Evolutionary conservation across 2,797 vertebrate genomes (phyloP).

Genomic region (Siniperca undulata): DNA sequence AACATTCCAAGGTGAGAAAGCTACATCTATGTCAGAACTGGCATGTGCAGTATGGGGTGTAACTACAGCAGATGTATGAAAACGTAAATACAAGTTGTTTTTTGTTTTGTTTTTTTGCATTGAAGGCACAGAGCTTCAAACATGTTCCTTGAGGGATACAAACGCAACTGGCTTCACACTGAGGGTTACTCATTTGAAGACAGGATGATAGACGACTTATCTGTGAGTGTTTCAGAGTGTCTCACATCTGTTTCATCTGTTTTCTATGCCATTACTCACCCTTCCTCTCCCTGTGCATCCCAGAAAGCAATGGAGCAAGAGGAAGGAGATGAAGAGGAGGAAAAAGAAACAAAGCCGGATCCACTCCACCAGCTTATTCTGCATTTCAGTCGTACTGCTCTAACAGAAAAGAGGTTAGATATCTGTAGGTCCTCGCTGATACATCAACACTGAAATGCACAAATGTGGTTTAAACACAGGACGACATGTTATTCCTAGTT

Average conservation of each 20-base stretch:
- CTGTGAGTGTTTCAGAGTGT: conserved; percentile 88
- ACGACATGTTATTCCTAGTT: neutral
- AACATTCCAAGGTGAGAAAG: conserved; percentile 90
- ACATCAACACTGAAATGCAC: neutral
- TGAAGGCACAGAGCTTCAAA: conserved; percentile 94
- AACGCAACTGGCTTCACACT: conserved; percentile 89
- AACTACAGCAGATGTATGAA: neutral
- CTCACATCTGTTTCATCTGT: neutral
- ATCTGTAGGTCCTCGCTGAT: neutral
- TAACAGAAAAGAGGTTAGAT: conserved; percentile 93
- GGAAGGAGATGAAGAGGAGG: conserved; percentile 93
- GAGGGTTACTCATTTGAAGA: conserved; percentile 96
- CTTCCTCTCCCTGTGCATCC: neutral
- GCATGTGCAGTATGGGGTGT: neutral
- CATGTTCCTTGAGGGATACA: conserved; percentile 96
- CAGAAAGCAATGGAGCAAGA: conserved; percentile 92
- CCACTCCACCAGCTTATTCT: conserved; percentile 96
- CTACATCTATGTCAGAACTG: too few species aligned
- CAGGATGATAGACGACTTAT: conserved; percentile 94
- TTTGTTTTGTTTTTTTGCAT: neutral
- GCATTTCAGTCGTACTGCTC: conserved; percentile 95
- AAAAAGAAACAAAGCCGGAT: conserved; percentile 92
- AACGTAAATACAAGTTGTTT: neutral
- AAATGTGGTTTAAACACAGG: neutral
- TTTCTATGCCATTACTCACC: conserved; percentile 6